Evolutionary conservation across 2,113 vertebrate genomes (phyloP), one percentile per base, ranked within the genome.

Genomic region (Labrus mixtus): DNA sequence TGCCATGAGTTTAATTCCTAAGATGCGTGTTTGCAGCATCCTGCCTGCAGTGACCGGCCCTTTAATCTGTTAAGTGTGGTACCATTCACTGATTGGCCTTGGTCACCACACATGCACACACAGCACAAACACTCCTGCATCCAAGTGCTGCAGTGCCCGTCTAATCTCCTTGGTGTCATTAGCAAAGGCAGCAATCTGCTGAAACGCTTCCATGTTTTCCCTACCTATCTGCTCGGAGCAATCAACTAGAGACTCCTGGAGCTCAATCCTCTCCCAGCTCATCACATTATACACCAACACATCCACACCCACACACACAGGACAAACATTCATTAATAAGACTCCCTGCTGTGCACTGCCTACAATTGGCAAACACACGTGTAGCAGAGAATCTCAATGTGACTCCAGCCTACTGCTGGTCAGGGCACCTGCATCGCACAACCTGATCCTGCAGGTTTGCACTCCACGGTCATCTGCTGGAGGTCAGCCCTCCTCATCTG

Each of bases 91-190:
- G 82, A 87, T 84, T 90, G 76, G 69, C 67, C 71, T 51, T 17
- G 66, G 66, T 75, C 72, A 54, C 50, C 19, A 51, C 50, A 61
- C 68, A 39, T 43, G 48, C 37, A 62, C 55, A 50, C 8, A 10
- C 68, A 58, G 25, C 59, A 69, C 74, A 70, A 59, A 79, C 50
- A 45, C 66, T 68, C 6, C 51, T 39, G 65, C 82, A 87, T 81
- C 73, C 73, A 71, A 72, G 64, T 12, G 70, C 72, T 54, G 69
- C 83, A 22, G 69, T 33, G 67, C 83, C 84, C 55, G 15, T 80
- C 57, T 88, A 92, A 92, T 92, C 77, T 88, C 64, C 58, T 68
- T 36, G 50, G 69, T 88, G 85, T 89, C 87, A 91, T 91, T 90
- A 93, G 83, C 68, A 78, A 79, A 81, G 60, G 62, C 82, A 85